phyloP scores from a whole-genome alignment of 2,113 vertebrate genomes.

The Corythoichthys haematopterus region DNA sequence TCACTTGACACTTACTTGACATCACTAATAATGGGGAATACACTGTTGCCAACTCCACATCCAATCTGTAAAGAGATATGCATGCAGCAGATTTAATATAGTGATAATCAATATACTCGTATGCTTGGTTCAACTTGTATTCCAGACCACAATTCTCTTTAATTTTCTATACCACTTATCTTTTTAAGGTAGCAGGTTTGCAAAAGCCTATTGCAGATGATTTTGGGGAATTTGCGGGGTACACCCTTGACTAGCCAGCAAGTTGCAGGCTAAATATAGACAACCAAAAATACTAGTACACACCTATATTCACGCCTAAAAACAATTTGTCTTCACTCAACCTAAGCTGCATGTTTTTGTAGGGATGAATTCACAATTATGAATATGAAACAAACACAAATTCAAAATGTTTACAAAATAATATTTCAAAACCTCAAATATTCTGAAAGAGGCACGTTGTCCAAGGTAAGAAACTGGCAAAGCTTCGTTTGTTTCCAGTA shows the following conservation, averaged over 20 bases:
- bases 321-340: background rate
- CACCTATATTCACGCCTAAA: background rate
- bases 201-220: background rate
- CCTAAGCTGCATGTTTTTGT: too few species aligned
- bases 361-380: too few species aligned
- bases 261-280: too few species aligned
- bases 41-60: slow-evolving; percentile 90
- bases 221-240: too few species aligned
- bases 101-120: background rate
- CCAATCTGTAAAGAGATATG: slow-evolving; percentile 76
- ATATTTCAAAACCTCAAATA: slow-evolving; percentile 79
- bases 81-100: background rate
- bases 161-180: background rate
- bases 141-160: background rate
- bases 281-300: too few species aligned
- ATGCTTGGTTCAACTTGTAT: background rate
- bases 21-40: slow-evolving; percentile 83
- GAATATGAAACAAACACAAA: background rate
- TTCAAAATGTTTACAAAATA: background rate
- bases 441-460: slow-evolving; percentile 76
- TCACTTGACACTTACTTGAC: slow-evolving; percentile 70
- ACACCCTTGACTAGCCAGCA: too few species aligned
- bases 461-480: slow-evolving; percentile 73
- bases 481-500: slow-evolving; percentile 13
- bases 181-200: background rate